Evolutionary conservation across 1,140 invertebrate species (phyloP).

Genomic region (Octopus sinensis): DNA sequence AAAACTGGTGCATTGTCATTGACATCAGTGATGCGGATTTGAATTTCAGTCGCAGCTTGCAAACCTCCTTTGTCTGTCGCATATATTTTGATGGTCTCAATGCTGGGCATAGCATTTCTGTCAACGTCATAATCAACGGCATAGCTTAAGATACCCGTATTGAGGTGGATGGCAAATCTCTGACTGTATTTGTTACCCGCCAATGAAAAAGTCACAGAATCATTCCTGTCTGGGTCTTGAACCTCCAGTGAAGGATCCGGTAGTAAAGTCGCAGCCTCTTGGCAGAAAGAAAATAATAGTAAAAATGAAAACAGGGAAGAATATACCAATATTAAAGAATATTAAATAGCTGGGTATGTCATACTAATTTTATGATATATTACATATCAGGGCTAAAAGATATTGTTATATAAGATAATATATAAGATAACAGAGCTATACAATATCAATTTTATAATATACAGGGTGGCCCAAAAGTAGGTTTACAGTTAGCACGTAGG

Average conservation of each 20-base stretch:
- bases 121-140: background rate
- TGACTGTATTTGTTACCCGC: background rate
- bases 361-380: no score
- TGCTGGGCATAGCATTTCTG: background rate
- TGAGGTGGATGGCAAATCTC: background rate
- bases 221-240: background rate
- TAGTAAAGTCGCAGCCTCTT: background rate
- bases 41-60: background rate
- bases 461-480: no score
- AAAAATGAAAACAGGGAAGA: no score
- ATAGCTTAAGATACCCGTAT: background rate
- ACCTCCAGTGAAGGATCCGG: background rate
- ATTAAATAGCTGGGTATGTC: no score
- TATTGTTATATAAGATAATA: no score
- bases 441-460: no score
- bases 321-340: no score
- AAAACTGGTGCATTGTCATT: background rate
- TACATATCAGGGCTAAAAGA: no score
- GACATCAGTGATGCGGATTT: background rate
- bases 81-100: background rate
- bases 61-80: background rate
- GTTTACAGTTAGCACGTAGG: no score
- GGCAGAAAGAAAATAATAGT: no score
- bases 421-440: no score
- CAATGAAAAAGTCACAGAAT: background rate